These are phyloP conservation scores for Tichodroma muraria DNA, from an alignment of 2,113 vertebrate species.

Conservation along the genomic window DNA sequence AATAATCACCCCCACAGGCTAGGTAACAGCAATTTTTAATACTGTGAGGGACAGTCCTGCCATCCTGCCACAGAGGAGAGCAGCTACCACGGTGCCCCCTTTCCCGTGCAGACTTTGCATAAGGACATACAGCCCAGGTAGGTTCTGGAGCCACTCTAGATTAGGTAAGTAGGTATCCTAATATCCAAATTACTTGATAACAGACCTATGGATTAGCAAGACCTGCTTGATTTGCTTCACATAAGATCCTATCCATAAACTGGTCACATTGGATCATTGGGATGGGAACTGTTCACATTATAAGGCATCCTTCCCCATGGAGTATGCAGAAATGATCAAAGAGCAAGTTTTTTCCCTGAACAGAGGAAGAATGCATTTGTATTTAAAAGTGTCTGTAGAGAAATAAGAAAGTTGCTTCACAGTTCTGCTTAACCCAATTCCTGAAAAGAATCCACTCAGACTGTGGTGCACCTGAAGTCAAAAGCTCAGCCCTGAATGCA, in stretches of 20 bases:
- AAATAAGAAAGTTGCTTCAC: neutral
- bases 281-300: neutral
- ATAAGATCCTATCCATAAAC: neutral
- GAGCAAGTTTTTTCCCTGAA: neutral
- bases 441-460: neutral
- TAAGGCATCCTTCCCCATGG: neutral
- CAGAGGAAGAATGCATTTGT: neutral
- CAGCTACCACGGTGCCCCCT: neutral
- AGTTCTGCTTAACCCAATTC: neutral
- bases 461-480: fast-evolving
- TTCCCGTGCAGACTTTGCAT: neutral
- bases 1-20: fast-evolving
- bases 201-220: fast-evolving
- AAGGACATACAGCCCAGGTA: neutral
- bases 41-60: neutral
- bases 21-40: neutral
- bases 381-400: neutral
- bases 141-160: neutral
- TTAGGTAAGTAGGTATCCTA: neutral
- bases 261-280: fast-evolving
- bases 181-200: neutral
- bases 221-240: neutral
- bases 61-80: neutral
- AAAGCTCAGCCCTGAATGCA: neutral
- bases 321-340: neutral